These are phyloP conservation scores for Leptosomus discolor DNA, from an alignment of 2,113 vertebrate species.

Conservation along the genomic window DNA sequence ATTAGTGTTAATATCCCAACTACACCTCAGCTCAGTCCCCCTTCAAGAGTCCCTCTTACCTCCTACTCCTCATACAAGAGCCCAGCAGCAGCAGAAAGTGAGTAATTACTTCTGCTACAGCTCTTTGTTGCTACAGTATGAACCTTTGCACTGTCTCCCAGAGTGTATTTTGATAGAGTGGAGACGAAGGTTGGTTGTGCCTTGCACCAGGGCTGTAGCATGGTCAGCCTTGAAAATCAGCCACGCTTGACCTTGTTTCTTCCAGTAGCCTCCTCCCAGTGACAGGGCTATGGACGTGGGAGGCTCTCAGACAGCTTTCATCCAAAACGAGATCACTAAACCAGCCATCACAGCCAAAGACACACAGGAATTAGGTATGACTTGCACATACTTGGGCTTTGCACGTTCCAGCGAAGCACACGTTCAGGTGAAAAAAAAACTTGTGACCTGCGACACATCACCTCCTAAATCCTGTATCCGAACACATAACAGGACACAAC, in stretches of 20 bases:
- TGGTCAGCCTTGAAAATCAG: neutral
- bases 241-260: accelerated
- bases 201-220: neutral
- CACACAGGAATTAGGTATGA: accelerated
- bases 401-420: accelerated
- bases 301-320: neutral
- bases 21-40: neutral
- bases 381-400: neutral
- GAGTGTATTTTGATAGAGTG: neutral
- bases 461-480: neutral
- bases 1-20: neutral
- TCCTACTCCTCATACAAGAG: neutral
- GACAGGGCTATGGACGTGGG: accelerated
- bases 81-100: neutral
- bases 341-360: neutral
- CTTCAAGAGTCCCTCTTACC: neutral
- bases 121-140: neutral
- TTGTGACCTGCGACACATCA: neutral
- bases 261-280: neutral
- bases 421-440: neutral
- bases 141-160: neutral
- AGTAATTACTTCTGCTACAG: neutral
- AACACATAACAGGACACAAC: neutral
- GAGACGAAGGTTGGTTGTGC: neutral
- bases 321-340: neutral